phyloP scores from a whole-genome alignment of 23 tunicate species.

The Ascidia mentula region DNA sequence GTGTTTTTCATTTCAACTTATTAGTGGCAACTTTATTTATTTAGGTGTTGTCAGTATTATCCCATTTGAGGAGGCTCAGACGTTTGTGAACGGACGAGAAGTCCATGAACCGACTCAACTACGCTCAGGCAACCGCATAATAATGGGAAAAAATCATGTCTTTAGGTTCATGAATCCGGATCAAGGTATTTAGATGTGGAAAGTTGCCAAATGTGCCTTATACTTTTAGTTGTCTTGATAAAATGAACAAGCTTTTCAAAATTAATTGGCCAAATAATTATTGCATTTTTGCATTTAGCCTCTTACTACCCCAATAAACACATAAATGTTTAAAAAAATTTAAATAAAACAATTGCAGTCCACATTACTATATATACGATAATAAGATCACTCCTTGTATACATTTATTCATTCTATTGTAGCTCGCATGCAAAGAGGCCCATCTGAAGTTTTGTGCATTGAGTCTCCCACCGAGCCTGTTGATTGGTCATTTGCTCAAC shows the following conservation, averaged over 20 bases:
- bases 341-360: too few species aligned
- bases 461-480: slow-evolving; percentile 78
- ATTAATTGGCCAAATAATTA: too few species aligned
- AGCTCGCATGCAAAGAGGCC: slow-evolving; percentile 53
- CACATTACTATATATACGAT: too few species aligned
- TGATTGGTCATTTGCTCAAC: slow-evolving; percentile 98
- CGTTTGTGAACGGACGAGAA: slow-evolving; percentile 92
- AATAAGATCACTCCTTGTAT: too few species aligned
- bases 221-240: too few species aligned
- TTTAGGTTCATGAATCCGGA: slow-evolving; percentile 97
- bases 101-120: slow-evolving; percentile 78
- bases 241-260: too few species aligned
- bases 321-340: too few species aligned
- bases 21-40: too few species aligned
- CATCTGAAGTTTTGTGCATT: slow-evolving; percentile 10
- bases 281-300: too few species aligned
- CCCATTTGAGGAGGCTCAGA: slow-evolving; percentile 87
- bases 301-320: too few species aligned
- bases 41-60: slow-evolving; percentile 69
- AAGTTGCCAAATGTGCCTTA: neutral
- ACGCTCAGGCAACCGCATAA: slow-evolving; percentile 75
- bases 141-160: slow-evolving; percentile 93
- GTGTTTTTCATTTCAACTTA: too few species aligned
- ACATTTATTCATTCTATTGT: too few species aligned
- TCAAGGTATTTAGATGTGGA: slow-evolving; percentile 65